Evolutionary conservation across 2,797 vertebrate genomes (phyloP).

Genomic region (Manis javanica): DNA sequence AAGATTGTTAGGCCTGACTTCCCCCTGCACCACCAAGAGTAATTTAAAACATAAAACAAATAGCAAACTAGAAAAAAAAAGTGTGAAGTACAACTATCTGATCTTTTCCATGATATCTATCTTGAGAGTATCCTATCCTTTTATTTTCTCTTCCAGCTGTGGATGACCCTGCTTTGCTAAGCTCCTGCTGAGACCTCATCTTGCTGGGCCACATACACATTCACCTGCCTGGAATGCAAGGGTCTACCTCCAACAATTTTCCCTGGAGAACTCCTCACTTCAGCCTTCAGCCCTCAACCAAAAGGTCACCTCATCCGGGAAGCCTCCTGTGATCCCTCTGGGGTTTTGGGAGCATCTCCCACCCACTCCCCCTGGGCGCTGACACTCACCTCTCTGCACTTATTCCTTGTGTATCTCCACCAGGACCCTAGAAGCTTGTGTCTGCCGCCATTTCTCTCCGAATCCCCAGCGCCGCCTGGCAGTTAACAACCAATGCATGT

Average conservation of each 20-base stretch:
- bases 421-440: neutral
- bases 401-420: neutral
- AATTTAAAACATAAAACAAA: neutral
- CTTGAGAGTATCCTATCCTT: neutral
- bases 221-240: neutral
- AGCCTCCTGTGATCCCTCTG: neutral
- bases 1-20: neutral
- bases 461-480: neutral
- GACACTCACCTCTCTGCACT: neutral
- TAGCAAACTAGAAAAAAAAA: neutral
- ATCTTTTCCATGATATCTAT: neutral
- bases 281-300: neutral
- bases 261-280: neutral
- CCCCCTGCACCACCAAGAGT: neutral
- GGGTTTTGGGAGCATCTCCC: neutral
- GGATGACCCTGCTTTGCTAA: neutral
- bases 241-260: neutral
- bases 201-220: neutral
- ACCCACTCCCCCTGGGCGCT: neutral
- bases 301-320: neutral
- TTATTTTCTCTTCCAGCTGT: neutral
- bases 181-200: rapidly evolving
- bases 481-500: neutral
- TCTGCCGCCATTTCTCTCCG: rapidly evolving
- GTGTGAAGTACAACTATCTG: neutral